Percentiles rank a stretch among this genome's conserved stretches.
Evolutionary conservation across 2,797 vertebrate species (phyloP).

Genomic region (Loriculus beryllinus): DNA sequence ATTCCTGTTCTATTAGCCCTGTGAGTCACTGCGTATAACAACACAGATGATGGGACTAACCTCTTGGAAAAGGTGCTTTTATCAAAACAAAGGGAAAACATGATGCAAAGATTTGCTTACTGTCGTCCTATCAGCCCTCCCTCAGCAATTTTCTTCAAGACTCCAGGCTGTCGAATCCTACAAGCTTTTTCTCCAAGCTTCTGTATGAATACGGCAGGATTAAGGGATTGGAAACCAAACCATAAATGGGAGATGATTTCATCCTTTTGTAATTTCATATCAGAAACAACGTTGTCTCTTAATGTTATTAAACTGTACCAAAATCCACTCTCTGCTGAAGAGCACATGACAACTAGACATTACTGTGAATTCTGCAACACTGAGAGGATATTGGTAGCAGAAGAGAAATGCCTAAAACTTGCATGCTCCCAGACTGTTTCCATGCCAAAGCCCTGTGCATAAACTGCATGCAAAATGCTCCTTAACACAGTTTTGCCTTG

Average conservation of each 20-base stretch:
- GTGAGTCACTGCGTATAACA: not conserved
- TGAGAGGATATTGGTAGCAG: not conserved
- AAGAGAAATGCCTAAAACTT: not conserved
- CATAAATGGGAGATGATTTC: not conserved
- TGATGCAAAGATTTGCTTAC: not conserved
- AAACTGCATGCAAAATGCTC: not conserved
- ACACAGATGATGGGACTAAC: not conserved
- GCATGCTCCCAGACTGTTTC: not conserved
- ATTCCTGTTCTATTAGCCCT: not conserved
- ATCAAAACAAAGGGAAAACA: not conserved
- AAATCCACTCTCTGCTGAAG: not conserved
- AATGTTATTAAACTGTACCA: not conserved
- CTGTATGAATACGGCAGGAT: not conserved
- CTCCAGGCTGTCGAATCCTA: not conserved
- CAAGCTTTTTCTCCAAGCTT: not conserved
- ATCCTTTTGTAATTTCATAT: not conserved
- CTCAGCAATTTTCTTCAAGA: not conserved
- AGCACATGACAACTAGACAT: not conserved
- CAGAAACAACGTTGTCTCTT: not conserved
- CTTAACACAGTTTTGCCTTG: not conserved
- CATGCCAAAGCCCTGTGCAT: not conserved
- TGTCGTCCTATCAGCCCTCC: not conserved
- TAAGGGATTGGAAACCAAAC: not conserved
- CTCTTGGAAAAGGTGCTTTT: not conserved
- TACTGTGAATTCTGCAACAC: not conserved